A percentile compares a stretch with the other conserved stretches of the same genome.
These are phyloP conservation scores for Drosophila ohnishii DNA, from an alignment of 1,140 invertebrate genomes.

Conservation along the genomic window DNA sequence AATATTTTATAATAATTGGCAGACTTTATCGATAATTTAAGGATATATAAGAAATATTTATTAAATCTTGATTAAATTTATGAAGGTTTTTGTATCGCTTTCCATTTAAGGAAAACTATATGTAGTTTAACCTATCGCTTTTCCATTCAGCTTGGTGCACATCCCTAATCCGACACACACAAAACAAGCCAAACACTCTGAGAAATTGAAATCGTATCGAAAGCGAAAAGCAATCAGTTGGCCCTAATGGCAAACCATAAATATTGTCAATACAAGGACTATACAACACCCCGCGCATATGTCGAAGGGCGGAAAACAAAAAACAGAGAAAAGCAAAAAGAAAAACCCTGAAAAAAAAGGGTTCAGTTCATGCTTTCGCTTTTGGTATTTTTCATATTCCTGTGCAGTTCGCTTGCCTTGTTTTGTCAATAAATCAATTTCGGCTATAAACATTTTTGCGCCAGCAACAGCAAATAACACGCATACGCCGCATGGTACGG, in stretches of 20 bases:
- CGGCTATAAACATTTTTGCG: conserved; percentile 67
- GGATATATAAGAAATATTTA: too few species aligned
- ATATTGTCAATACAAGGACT: conserved; percentile 68
- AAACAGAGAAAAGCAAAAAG: not conserved
- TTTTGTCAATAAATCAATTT: conserved; percentile 82
- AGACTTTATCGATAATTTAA: too few species aligned
- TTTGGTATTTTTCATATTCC: conserved; percentile 61
- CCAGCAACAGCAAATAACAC: conserved; percentile 63
- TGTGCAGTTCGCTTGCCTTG: conserved; percentile 45
- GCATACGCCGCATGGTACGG: conserved; percentile 67
- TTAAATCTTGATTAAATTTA: too few species aligned
- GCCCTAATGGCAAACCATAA: conserved; percentile 77
- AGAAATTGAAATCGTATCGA: conserved; percentile 72
- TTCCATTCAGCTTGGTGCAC: not conserved
- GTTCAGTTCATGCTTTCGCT: conserved; percentile 57
- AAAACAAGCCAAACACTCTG: conserved; percentile 47
- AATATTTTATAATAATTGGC: too few species aligned
- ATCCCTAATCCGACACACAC: conserved; percentile 10
- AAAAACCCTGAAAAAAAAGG: conserved; percentile 42
- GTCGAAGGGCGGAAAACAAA: conserved; percentile 17
- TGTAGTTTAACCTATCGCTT: not conserved
- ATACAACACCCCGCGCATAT: conserved; percentile 37
- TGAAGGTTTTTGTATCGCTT: too few species aligned
- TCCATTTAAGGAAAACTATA: not conserved
- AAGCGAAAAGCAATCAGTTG: conserved; percentile 80